phyloP scores from a whole-genome alignment of 2,113 vertebrate genomes.

The Anguilla japonica region DNA sequence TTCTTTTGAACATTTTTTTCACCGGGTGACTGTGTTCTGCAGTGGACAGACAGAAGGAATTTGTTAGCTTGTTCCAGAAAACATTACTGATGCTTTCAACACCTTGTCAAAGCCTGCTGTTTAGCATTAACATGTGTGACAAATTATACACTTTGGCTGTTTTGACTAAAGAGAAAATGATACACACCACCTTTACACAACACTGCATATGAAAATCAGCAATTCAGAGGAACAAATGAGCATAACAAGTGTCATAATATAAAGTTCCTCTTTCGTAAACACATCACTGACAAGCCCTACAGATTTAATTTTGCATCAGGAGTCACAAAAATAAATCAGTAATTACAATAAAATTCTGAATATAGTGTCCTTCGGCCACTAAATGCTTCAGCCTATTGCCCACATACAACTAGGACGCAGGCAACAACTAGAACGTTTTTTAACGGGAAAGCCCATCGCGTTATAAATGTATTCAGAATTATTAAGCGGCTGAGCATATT shows the following conservation, averaged over 20 bases:
- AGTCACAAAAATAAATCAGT: slow-evolving; percentile 64
- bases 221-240: background rate
- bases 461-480: slow-evolving; percentile 13
- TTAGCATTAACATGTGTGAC: background rate
- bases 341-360: slow-evolving; percentile 70
- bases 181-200: background rate
- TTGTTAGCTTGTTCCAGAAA: background rate
- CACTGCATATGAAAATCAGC: background rate
- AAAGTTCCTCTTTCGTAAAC: background rate
- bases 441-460: background rate
- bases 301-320: slow-evolving; percentile 47
- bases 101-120: background rate
- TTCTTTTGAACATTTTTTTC: slow-evolving; percentile 85
- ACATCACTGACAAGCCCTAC: slow-evolving; percentile 55
- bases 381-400: slow-evolving; percentile 63
- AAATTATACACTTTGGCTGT: background rate
- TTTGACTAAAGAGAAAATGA: background rate
- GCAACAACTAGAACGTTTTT: slow-evolving; percentile 45
- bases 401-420: slow-evolving; percentile 62
- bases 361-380: slow-evolving; percentile 60
- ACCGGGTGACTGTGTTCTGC: slow-evolving; percentile 3
- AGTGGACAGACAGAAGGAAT: background rate
- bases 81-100: background rate
- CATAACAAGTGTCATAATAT: background rate
- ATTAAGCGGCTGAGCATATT: slow-evolving; percentile 4